These are phyloP conservation scores for Atethmia centrago DNA, from an alignment of 2,888 invertebrate genomes.

Conservation along the genomic window DNA sequence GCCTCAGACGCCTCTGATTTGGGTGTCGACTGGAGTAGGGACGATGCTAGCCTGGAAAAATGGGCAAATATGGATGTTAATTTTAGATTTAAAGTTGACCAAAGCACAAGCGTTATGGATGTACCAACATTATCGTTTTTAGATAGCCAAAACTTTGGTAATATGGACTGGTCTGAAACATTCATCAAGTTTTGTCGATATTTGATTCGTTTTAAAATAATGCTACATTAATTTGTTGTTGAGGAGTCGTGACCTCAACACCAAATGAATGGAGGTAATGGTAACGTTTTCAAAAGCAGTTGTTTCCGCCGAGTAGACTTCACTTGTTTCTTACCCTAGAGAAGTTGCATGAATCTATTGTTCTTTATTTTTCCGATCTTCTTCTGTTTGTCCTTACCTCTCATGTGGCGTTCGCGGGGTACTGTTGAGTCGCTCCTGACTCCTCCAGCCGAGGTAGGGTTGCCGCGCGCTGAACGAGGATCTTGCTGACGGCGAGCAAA, in stretches of 20 bases:
- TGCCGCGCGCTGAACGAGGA: constrained; percentile 96
- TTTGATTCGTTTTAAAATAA: neutral
- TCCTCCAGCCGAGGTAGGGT: constrained; percentile 97
- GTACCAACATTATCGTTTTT: neutral
- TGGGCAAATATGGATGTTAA: neutral
- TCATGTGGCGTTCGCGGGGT: constrained; percentile 96
- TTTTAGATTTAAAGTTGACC: neutral
- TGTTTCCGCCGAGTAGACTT: neutral
- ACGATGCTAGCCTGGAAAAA: constrained; percentile 91
- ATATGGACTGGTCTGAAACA: neutral
- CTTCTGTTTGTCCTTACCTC: constrained; percentile 83
- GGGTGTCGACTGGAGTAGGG: constrained; percentile 89
- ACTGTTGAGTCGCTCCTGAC: constrained; percentile 95
- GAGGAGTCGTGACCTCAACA: too few relatives aligned
- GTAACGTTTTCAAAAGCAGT: neutral
- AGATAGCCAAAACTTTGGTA: neutral
- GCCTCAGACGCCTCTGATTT: constrained; percentile 76
- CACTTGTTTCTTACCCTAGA: neutral
- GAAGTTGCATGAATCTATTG: neutral
- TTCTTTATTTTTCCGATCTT: neutral
- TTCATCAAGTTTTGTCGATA: neutral
- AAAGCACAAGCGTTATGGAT: neutral
- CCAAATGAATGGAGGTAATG: too few relatives aligned
- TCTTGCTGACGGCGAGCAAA: constrained; percentile 92
- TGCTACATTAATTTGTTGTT: neutral